Conservation (phyloP, 2,888 invertebrate species). For the Esperia sulphurella region DNA sequence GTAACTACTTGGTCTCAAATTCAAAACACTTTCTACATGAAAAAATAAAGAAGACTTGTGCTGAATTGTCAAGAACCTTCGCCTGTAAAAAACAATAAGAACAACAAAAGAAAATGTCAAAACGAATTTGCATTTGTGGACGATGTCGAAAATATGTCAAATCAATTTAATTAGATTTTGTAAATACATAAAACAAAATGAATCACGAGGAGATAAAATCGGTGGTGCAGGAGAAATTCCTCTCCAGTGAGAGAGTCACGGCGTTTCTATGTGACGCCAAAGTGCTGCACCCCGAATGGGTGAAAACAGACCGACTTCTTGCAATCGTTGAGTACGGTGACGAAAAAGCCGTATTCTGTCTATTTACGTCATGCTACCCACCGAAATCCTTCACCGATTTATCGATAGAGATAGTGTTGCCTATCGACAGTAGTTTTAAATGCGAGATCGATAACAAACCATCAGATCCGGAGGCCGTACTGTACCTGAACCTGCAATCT, state of each 20-base stretch:
- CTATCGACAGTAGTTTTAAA: slow-evolving; percentile 88
- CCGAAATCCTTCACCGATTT: slow-evolving; percentile 87
- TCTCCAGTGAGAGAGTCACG: slow-evolving; percentile 67
- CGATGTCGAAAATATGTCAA: slow-evolving; percentile 20
- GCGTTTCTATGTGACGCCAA: slow-evolving; percentile 69
- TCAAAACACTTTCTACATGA: no score
- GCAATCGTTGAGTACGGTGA: slow-evolving; percentile 72
- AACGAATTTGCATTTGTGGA: slow-evolving; percentile 6
- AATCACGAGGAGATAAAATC: slow-evolving; percentile 70
- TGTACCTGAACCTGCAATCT: slow-evolving; percentile 72
- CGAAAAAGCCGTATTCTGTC: slow-evolving; percentile 74
- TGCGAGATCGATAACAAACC: slow-evolving; percentile 85
- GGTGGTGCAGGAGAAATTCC: slow-evolving; percentile 72
- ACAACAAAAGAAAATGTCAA: slow-evolving; percentile 6
- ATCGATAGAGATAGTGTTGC: slow-evolving; percentile 88
- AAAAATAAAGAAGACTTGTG: no score
- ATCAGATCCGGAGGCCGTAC: slow-evolving; percentile 69
- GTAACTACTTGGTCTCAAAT: no score
- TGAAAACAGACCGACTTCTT: slow-evolving; percentile 65
- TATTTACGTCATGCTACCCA: slow-evolving; percentile 79
- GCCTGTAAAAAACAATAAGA: not conserved
- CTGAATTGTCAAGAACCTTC: not conserved
- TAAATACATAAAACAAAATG: slow-evolving; percentile 44
- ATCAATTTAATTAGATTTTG: slow-evolving; percentile 9
- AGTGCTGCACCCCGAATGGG: slow-evolving; percentile 69